A percentile compares a stretch with the other conserved stretches of the same genome.
Evolutionary conservation across 2,888 invertebrate species (phyloP).

Genomic region (Platycheirus albimanus): DNA sequence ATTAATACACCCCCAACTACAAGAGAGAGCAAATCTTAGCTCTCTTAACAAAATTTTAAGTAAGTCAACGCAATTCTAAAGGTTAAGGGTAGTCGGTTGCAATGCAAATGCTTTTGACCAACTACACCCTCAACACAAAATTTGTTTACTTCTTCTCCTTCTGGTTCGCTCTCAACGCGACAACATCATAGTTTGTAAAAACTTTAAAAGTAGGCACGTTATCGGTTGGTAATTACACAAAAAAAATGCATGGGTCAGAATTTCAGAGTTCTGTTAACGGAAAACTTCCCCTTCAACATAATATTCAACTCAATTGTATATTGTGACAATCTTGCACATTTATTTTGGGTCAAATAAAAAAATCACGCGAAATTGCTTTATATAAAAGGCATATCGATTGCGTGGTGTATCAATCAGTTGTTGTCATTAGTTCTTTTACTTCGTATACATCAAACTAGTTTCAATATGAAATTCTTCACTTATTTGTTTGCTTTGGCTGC

Average conservation of each 20-base stretch:
- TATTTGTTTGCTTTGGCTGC: conserved; percentile 76
- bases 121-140: conserved; percentile 14
- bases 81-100: conserved; percentile 54
- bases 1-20: conserved; percentile 1
- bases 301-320: background rate
- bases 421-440: conserved; percentile 49
- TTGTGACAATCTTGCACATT: background rate
- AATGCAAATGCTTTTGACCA: conserved; percentile 40
- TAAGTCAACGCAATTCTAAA: conserved; percentile 33
- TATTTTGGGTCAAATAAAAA: background rate
- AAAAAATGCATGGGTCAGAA: background rate
- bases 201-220: background rate
- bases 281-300: background rate
- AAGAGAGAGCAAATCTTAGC: background rate
- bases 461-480: conserved; percentile 79
- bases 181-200: background rate
- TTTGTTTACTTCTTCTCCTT: conserved; percentile 33
- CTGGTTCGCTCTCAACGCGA: conserved; percentile 23
- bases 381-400: conserved; percentile 47
- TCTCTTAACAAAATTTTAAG: conserved; percentile 30
- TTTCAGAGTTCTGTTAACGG: background rate
- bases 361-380: background rate
- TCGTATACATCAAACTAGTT: conserved; percentile 23
- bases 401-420: conserved; percentile 44
- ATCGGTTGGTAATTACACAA: background rate